These are phyloP conservation scores for Drosophila putrida DNA, from an alignment of 2,888 invertebrate genomes.

Conservation along the genomic window DNA sequence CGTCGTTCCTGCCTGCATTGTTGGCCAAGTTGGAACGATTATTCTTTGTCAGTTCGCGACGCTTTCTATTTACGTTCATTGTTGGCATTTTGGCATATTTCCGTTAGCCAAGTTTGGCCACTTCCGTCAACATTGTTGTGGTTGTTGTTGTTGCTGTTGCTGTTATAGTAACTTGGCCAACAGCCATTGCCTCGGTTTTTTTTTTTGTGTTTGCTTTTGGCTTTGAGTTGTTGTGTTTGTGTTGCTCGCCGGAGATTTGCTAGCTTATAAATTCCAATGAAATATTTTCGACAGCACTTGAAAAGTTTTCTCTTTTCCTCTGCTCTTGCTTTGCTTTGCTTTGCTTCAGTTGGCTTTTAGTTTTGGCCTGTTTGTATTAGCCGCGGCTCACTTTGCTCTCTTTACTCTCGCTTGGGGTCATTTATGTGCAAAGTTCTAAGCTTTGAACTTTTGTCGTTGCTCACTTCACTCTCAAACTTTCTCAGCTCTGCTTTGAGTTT, in stretches of 20 bases:
- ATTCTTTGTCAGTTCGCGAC: conserved; percentile 65
- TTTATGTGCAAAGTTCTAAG: conserved; percentile 72
- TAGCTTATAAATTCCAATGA: conserved; percentile 76
- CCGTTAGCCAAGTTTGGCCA: conserved; percentile 71
- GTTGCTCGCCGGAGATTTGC: conserved; percentile 62
- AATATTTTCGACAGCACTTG: conserved; percentile 75
- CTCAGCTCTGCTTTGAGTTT: conserved; percentile 25
- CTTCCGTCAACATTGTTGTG: conserved; percentile 45
- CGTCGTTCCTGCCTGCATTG: conserved; percentile 26
- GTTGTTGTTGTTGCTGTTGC: conserved; percentile 12
- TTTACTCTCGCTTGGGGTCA: conserved; percentile 59
- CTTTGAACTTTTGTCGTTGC: conserved; percentile 62
- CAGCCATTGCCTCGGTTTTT: conserved; percentile 27
- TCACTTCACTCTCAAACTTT: conserved; percentile 31
- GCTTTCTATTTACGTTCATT: conserved; percentile 59
- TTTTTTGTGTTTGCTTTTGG: conserved; percentile 18
- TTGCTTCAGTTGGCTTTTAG: too few species aligned
- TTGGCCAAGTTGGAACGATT: conserved; percentile 51
- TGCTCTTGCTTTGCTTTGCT: conserved; percentile 16
- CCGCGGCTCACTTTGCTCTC: conserved; percentile 49
- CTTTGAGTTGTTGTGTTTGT: conserved; percentile 59
- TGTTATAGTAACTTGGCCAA: conserved; percentile 40
- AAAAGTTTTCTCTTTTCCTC: conserved; percentile 59
- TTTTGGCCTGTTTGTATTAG: conserved; percentile 63
- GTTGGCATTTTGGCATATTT: conserved; percentile 65